Evolutionary conservation across 2,888 invertebrate species (phyloP), one percentile per base, ranked within the genome.

Genomic region (Pristionchus maxplancki): DNA sequence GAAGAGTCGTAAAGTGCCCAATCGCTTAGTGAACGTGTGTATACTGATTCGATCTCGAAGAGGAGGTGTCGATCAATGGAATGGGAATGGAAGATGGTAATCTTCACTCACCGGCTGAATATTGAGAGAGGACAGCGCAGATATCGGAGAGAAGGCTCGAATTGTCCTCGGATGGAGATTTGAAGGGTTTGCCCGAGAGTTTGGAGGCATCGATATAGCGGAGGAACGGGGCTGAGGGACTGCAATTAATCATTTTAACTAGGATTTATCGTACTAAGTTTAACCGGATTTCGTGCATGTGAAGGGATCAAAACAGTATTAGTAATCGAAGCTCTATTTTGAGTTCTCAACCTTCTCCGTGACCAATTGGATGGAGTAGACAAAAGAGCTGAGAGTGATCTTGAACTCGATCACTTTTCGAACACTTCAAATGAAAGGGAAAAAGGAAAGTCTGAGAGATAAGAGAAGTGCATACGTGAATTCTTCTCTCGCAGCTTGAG

Each of bases 401-500:
- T 24, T 11, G 64, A 67, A 67, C 17, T 50, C 50, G 50, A 50
- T 50, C 50, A 50, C 20, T 50, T 50, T 50, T 50, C 50, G 50
- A 50, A 50, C 50, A 40, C 37, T 78, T 78, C n/a, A n/a, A n/a
- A n/a, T 34, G 34, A 78, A 11, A 15, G n/a, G 4, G 24, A 78
- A 78, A 50, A 64, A 11, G 8, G 64, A 4, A 24, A 28, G 11
- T 24, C 4, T 64, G 24, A 9, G 64, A 24, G 50, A 50, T 50
- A 50, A 50, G 20, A 9, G 20, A 17, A 24, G 40, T 5, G 8
- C 86, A 24, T 67, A 86, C 86, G 48, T 58, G 58, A 87, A 87
- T 53, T 78, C 87, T 28, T 87, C 87, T 24, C 78, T 74, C 3
- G 87, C 87, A 31, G 87, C 87, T 48, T 74, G 74, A 24, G 87